Base-by-base conservation (phyloP, 2,113 vertebrate species). In the Antennarius striatus region DNA sequence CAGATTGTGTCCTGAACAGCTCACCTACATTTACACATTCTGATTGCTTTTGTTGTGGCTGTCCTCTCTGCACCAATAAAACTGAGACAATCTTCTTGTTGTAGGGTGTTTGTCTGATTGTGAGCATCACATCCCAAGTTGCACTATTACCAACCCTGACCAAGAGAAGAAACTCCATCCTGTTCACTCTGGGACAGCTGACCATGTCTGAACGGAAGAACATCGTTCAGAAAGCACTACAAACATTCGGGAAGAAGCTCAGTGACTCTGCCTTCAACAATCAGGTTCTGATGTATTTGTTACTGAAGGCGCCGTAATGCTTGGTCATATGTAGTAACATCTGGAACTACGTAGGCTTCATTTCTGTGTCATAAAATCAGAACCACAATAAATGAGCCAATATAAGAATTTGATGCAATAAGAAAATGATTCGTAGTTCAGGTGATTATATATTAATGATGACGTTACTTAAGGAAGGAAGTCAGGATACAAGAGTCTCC, bases 241-340 rank as follows among this genome's bases (percentile, higher is more conserved):
- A 93, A 3, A 32, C 86, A 2, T 94, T 94, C 0, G 95, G 94
- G 56, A 97, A 97, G 86, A 94, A 94, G 55, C 92, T 96, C 81
- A 95, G 95, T 2, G 94, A 96, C 72, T 91, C 95, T 3, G 90
- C 94, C 0, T 97, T 96, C 79, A 97, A 96, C 83, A 96, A 96
- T 86, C 96, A 96, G 94, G 95, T 97, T 62, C 22, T 11, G 48
- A 10, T 63, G 5, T 12, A 4, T 28, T 1, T 15, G 5, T 13
- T 68, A 43, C 4, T 3, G 2, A 11, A 11, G 9, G 12, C 43
- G 11, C 4, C 43, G 8, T 11, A 45, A 10, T 45, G 43, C 9
- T 45, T 12, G 1, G 12, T 45, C 4, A 17, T 62, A 28, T 32
- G 6, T 32, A 16, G 63, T 39, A 32, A 17, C 6, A 11, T 36